phyloP scores from a whole-genome alignment of 2,888 invertebrate species.

The Mimumesa dahlbomi region DNA sequence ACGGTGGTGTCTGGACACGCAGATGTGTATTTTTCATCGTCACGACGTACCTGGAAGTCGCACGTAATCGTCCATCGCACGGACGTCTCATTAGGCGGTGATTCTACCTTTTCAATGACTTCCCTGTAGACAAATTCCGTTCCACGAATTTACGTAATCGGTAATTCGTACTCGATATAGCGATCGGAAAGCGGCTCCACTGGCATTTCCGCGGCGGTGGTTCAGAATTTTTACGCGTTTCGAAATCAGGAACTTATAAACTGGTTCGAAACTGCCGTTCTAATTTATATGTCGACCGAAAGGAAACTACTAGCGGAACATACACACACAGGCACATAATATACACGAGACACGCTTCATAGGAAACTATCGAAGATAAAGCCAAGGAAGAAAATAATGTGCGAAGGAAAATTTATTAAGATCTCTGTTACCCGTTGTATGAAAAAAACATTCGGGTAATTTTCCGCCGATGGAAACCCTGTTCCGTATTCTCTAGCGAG shows the following conservation, averaged over 20 bases:
- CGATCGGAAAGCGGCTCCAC: slow-evolving; percentile 7
- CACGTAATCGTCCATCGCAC: slow-evolving; percentile 17
- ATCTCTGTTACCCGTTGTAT: background rate
- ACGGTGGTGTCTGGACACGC: slow-evolving; percentile 5
- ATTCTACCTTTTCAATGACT: slow-evolving; percentile 30
- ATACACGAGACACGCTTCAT: no score
- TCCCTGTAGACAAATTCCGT: slow-evolving; percentile 26
- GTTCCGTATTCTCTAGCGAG: slow-evolving; percentile 34
- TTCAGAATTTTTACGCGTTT: slow-evolving; percentile 37
- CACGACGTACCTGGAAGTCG: slow-evolving; percentile 14
- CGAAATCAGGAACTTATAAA: slow-evolving; percentile 50
- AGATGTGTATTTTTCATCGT: slow-evolving; percentile 9
- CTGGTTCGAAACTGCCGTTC: slow-evolving; percentile 7
- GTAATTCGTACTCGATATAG: slow-evolving; percentile 30
- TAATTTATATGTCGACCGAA: slow-evolving; percentile 6
- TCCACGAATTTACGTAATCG: slow-evolving; percentile 40
- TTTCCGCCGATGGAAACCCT: slow-evolving; percentile 15
- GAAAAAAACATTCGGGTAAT: slow-evolving; percentile 10
- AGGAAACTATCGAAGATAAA: no score
- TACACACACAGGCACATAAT: no score
- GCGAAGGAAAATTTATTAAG: background rate
- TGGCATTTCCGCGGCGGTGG: slow-evolving; percentile 38
- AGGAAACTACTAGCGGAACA: no score
- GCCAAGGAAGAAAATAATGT: no score
- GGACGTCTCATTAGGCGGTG: slow-evolving; percentile 10